Evolutionary conservation across 2,888 invertebrate genomes (phyloP), one percentile per base, ranked within the genome.

Genomic region (Brachyptera risi): DNA sequence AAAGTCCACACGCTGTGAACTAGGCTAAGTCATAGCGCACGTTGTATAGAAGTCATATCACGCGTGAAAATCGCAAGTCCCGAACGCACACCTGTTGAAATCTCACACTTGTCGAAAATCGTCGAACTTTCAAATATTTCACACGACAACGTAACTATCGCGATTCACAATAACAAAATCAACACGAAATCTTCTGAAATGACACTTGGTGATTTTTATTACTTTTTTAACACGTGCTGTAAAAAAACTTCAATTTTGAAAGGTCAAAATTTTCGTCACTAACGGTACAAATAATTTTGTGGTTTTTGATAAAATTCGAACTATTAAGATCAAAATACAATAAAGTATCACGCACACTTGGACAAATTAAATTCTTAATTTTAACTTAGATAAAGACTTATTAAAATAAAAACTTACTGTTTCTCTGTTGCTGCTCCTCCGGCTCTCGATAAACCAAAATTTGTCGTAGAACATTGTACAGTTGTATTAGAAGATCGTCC

Each of bases 391-490:
- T n/a, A n/a, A n/a, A n/a, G n/a, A n/a, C n/a, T n/a, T 31, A 31
- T 19, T 11, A 44, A 5, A 44, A 4, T 21, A 44, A 21, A 21
- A 4, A 44, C 47, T 47, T 47, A 47, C 47, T 24, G 3, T 17
- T 24, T 24, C 47, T 21, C 47, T 51, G 31, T 31, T 51, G 3
- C 19, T 27, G n/a, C 13, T 21, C 54, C 35, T 17, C 19, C 35
- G 54, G 19, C 21, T 19, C 21, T 11, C 54, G 54, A 54, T 37
- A 37, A 17, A 54, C 1, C 35, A 80, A 73, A 73, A 81, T 80
- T 74, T 80, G 79, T 73, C 79, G 78, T 69, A 80, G 73, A 66
- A 80, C 79, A 70, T 80, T 79, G 75, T 79, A 80, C 71, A 81
- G 73, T 73, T 81, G 80, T 68, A 77, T 75, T 66, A 80, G 73